Percentiles rank a stretch among this genome's conserved stretches.
Conservation (phyloP, 1,140 invertebrate genomes). For the Neodiprion fabricii region DNA sequence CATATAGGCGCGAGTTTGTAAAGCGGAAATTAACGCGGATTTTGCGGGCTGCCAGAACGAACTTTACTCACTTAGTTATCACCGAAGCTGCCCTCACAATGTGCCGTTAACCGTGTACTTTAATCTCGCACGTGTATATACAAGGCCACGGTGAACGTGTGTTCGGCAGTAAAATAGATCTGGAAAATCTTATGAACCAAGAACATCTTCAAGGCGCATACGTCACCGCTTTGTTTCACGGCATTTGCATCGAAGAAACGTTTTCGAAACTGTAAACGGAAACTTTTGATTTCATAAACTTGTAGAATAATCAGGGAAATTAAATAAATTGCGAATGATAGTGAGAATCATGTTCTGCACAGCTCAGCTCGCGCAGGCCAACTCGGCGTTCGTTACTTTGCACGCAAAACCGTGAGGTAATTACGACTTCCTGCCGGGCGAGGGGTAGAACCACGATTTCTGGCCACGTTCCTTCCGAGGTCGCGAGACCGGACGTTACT, state of each 20-base stretch:
- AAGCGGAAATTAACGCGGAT: constrained; percentile 1
- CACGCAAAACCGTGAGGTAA: background rate
- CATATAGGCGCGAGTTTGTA: background rate
- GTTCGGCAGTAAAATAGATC: constrained; percentile 24
- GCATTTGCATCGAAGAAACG: too few relatives aligned
- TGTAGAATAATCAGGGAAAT: too few relatives aligned
- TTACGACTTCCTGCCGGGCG: background rate
- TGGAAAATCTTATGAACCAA: too few relatives aligned
- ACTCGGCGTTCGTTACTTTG: background rate
- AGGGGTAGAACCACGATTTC: too few relatives aligned
- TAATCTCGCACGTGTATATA: constrained; percentile 3
- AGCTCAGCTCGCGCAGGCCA: background rate
- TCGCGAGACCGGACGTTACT: background rate
- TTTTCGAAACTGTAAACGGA: too few relatives aligned
- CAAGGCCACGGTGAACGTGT: constrained; percentile 16
- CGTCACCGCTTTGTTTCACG: too few relatives aligned
- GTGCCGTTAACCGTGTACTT: background rate
- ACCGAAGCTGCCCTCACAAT: background rate
- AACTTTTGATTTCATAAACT: too few relatives aligned
- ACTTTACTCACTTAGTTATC: constrained; percentile 6
- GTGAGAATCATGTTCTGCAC: too few relatives aligned
- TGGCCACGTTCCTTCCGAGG: background rate
- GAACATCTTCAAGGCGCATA: too few relatives aligned
- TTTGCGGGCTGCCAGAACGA: too few relatives aligned
- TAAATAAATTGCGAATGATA: too few relatives aligned